Evolutionary conservation across 2,888 invertebrate genomes (phyloP), one percentile per base, ranked within the genome.

Genomic region (Patella pellucida): DNA sequence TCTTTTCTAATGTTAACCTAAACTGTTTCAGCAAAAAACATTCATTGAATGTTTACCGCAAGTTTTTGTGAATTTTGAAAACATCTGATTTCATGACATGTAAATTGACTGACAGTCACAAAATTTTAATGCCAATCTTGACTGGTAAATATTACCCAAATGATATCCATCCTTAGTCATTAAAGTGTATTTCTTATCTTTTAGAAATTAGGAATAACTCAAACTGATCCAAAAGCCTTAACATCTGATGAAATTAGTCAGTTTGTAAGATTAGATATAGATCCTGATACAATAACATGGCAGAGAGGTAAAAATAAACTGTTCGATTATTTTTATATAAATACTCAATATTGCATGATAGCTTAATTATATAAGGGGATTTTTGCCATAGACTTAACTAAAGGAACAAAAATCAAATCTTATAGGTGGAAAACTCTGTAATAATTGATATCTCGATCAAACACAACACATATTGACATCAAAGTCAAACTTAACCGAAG

Each of bases 251-350:
- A 99, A 92, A 94, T 93, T 74, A 92, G 91, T 0, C 93, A 92
- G 85, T 99, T 99, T 91, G 95, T 95, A 0, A 93, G 99, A 76
- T 92, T 99, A 67, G 94, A 99, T 90, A 96, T 99, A 84, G 97
- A 99, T 91, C 94, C 95, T 0, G 92, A 93, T 0, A 95, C 96
- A 52, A 95, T 99, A 80, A 95, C 96, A 86, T 99, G 98, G 98
- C 95, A 96, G 78, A 94, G 99, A 93, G 96, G 96, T 96, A 88
- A 85, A 81, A 41, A 41, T 9, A 41, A 9, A 41, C 7, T 41
- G 41, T 41, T 41, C 7, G 41, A 41, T 9, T 41, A 9, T 41
- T 41, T 9, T 9, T 41, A 41, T 41, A 9, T 41, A 41, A 9
- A 41, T 41, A 41, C 41, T 41, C 7, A 41, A 9, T 9, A 41